phyloP scores from a whole-genome alignment of 1,140 invertebrate genomes.

The Pissodes strobi region DNA sequence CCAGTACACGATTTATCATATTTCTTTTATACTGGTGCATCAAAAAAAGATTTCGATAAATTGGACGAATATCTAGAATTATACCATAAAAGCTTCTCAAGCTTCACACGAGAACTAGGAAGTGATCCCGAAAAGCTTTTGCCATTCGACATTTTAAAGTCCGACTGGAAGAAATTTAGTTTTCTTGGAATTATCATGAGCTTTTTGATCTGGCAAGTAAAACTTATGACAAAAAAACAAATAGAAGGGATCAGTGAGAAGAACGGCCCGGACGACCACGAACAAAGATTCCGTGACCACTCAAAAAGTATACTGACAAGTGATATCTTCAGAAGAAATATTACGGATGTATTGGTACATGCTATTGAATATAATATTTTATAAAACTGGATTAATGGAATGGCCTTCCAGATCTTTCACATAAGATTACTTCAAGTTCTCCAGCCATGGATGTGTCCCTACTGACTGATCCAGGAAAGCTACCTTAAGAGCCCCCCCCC shows the following conservation, averaged over 20 bases:
- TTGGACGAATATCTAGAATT: conserved; percentile 58
- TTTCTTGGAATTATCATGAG: conserved; percentile 46
- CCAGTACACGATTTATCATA: conserved; percentile 64
- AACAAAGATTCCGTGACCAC: conserved; percentile 2
- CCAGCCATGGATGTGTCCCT: too few relatives aligned
- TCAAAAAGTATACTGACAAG: neutral
- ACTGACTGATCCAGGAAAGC: too few relatives aligned
- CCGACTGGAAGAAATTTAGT: conserved; percentile 52
- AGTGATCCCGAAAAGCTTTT: conserved; percentile 56
- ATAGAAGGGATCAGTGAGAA: conserved; percentile 6
- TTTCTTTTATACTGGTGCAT: conserved; percentile 62
- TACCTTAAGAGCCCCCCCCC: too few relatives aligned
- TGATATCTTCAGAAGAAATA: neutral
- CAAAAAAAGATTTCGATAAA: conserved; percentile 55
- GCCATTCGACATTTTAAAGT: conserved; percentile 52
- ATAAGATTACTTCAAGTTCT: too few relatives aligned
- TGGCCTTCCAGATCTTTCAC: too few relatives aligned
- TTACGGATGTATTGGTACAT: conserved; percentile 13
- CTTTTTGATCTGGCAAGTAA: conserved; percentile 17
- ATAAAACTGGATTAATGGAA: neutral
- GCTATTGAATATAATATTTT: neutral
- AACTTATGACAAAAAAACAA: conserved; percentile 14
- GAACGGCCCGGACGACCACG: conserved; percentile 7
- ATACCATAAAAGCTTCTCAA: conserved; percentile 60
- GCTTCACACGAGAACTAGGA: conserved; percentile 53